Evolutionary conservation across 2,888 invertebrate species (phyloP).

Genomic region (Oligia strigilis): DNA sequence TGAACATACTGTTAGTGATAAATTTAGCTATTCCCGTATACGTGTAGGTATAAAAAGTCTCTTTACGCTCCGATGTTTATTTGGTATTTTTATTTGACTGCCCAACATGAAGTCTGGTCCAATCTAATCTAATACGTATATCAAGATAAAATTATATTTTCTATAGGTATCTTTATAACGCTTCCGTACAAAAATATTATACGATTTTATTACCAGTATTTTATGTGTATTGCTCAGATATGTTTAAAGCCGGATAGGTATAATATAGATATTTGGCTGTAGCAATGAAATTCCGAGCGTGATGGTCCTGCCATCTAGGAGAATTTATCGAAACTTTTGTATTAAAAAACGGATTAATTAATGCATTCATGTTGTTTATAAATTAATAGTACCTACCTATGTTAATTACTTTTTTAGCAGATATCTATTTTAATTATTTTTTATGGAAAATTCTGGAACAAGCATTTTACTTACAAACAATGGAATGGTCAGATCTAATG

Average conservation of each 20-base stretch:
- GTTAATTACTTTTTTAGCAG: background rate
- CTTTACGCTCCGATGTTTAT: slow-evolving; percentile 41
- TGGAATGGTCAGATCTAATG: background rate
- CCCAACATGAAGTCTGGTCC: slow-evolving; percentile 54
- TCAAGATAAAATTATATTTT: slow-evolving; percentile 55
- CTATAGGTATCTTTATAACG: slow-evolving; percentile 37
- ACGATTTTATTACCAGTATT: slow-evolving; percentile 43
- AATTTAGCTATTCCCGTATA: slow-evolving; percentile 51
- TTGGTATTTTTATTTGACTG: slow-evolving; percentile 60
- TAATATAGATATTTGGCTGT: background rate
- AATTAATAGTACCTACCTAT: background rate
- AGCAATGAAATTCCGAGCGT: background rate
- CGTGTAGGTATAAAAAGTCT: slow-evolving; percentile 46
- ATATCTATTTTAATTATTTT: background rate
- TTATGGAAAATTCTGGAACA: background rate
- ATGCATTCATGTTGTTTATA: background rate
- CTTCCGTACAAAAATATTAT: slow-evolving; percentile 45
- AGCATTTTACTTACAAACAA: background rate
- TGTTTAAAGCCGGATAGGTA: slow-evolving; percentile 11
- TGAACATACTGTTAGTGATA: slow-evolving; percentile 49
- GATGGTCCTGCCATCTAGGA: slow-evolving; percentile 19
- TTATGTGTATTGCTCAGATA: slow-evolving; percentile 32
- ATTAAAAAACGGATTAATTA: background rate
- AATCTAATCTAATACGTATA: slow-evolving; percentile 56
- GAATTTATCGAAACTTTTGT: background rate